These are phyloP conservation scores for Diaperis boleti DNA, from an alignment of 2,888 invertebrate species.

Conservation along the genomic window DNA sequence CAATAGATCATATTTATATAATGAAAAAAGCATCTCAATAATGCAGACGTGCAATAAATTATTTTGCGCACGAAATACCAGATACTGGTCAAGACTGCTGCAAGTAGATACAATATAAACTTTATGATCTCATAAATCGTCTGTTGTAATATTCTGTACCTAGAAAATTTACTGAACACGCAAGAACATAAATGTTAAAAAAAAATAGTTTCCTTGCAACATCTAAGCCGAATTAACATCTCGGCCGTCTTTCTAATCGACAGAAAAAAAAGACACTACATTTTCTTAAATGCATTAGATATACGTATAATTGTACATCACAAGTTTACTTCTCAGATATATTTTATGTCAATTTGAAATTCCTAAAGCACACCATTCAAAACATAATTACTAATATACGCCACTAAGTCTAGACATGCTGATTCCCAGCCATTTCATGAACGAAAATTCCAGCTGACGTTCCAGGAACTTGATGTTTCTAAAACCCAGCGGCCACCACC, in stretches of 20 bases:
- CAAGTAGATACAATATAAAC: neutral
- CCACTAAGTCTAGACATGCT: no score
- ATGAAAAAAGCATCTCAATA: neutral
- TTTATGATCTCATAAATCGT: slow-evolving; percentile 1
- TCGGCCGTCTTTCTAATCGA: neutral
- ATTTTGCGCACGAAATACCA: neutral
- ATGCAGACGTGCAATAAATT: neutral
- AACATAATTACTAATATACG: no score
- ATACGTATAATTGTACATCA: no score
- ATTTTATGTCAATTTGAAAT: no score
- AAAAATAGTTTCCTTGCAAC: neutral
- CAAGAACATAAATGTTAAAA: neutral
- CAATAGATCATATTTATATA: no score
- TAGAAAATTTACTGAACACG: neutral
- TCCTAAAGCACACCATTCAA: no score
- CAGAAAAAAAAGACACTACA: no score
- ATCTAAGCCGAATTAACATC: neutral
- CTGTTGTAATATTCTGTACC: neutral
- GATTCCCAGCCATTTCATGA: slow-evolving; percentile 2
- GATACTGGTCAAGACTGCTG: neutral
- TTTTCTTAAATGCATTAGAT: no score
- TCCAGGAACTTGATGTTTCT: no score
- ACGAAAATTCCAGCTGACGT: no score
- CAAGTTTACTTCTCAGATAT: no score
- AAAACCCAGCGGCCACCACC: no score